phyloP scores from a whole-genome alignment of 1,140 invertebrate species.

The Aphelinus atriplicis region DNA sequence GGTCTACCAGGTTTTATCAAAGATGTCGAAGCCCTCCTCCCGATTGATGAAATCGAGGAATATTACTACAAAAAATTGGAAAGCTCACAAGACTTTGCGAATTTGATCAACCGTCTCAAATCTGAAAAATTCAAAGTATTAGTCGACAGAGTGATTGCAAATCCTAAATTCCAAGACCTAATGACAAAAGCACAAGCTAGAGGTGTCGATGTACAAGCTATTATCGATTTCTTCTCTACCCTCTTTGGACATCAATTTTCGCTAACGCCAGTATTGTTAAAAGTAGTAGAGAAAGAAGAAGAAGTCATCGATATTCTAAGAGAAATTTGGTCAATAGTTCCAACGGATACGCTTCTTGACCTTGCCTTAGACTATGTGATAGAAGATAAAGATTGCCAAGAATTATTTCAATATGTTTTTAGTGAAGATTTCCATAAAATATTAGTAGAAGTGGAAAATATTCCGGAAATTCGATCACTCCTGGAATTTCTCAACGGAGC shows the following conservation, averaged over 20 bases:
- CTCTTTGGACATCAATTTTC: constrained; percentile 41
- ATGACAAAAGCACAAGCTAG: constrained; percentile 20
- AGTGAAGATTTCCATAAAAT: constrained; percentile 46
- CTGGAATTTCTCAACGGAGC: constrained; percentile 39
- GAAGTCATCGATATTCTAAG: constrained; percentile 25
- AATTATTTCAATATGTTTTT: constrained; percentile 36
- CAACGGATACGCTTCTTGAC: constrained; percentile 8
- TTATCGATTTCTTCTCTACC: constrained; percentile 3
- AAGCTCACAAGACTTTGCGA: constrained; percentile 40
- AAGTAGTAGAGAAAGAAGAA: constrained; percentile 1
- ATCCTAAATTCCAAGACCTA: constrained; percentile 33
- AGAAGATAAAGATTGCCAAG: constrained; percentile 43
- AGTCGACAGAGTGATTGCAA: constrained; percentile 16
- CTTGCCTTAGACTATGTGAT: constrained; percentile 20
- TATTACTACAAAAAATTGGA: constrained; percentile 48
- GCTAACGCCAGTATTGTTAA: constrained; percentile 41
- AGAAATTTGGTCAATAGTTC: constrained; percentile 18
- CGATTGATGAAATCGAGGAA: constrained; percentile 44
- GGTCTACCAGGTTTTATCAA: constrained; percentile 45
- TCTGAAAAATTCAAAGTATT: constrained; percentile 42
- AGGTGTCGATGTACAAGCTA: constrained; percentile 28
- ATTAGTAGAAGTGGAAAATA: constrained; percentile 39
- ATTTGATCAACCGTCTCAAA: constrained; percentile 39
- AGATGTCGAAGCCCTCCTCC: constrained; percentile 47
- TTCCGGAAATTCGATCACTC: constrained; percentile 42